Evolutionary conservation across 2,888 invertebrate genomes (phyloP).

Genomic region (Perizoma affinitatum): DNA sequence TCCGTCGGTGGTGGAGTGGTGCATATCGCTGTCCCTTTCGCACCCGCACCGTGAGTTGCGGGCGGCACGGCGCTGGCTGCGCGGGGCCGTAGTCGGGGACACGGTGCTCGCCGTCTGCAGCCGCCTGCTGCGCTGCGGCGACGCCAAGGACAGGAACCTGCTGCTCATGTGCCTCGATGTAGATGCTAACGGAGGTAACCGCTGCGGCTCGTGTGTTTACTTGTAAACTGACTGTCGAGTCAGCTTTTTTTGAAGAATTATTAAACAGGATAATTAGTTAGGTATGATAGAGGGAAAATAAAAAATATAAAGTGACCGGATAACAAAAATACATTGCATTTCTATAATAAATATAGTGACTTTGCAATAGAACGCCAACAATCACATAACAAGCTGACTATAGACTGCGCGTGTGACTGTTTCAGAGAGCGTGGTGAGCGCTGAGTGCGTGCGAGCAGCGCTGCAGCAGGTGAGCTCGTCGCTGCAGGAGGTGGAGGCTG

Average conservation of each 20-base stretch:
- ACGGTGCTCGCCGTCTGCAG: slow-evolving; percentile 32
- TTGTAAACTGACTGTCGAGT: too few relatives aligned
- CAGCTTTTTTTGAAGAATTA: too few relatives aligned
- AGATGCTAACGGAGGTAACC: slow-evolving; percentile 39
- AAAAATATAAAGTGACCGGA: too few relatives aligned
- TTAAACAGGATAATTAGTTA: too few relatives aligned
- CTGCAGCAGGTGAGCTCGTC: slow-evolving; percentile 37
- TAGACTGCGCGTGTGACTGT: slow-evolving; percentile 1
- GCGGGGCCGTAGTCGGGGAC: slow-evolving; percentile 41
- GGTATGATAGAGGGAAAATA: too few relatives aligned
- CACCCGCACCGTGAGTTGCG: slow-evolving; percentile 64
- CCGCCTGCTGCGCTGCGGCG: slow-evolving; percentile 62
- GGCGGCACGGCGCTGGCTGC: slow-evolving; percentile 74
- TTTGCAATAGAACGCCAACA: too few relatives aligned
- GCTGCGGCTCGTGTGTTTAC: too few relatives aligned
- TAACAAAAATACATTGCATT: too few relatives aligned
- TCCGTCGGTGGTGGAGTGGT: slow-evolving; percentile 61
- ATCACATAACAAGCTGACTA: too few relatives aligned
- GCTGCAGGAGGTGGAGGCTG: slow-evolving; percentile 25
- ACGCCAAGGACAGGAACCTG: slow-evolving; percentile 28
- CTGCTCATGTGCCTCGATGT: slow-evolving; percentile 43
- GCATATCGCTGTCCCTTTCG: slow-evolving; percentile 66
- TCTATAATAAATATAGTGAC: too few relatives aligned
- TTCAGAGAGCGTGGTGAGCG: slow-evolving; percentile 50
- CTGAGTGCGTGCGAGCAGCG: slow-evolving; percentile 37